Base-by-base conservation (phyloP, 1,140 invertebrate species). In the Euwallacea similis region DNA sequence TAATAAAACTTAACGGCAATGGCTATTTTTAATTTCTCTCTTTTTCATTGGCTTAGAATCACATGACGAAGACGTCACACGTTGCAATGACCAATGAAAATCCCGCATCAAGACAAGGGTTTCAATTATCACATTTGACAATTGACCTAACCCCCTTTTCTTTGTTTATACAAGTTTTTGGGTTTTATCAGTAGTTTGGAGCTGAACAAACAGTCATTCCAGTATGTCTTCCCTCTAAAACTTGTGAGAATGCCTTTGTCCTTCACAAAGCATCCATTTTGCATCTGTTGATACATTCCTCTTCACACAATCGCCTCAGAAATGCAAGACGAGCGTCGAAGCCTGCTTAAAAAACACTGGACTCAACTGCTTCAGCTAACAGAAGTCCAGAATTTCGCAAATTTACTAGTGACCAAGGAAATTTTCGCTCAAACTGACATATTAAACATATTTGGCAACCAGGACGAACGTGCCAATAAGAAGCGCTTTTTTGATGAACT, bases 401-500 rank as follows among this genome's bases (percentile, higher is more conserved):
- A 65, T 9, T 9, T 16, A 6, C 44, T 75, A 41, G 15, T 71
- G 15, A 54, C 64, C 7, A 68, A 72, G 47, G 61, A 54, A 41
- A 61, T 67, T 43, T 75, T 75, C 42, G 68, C 59, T 9, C 7
- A 75, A 61, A 42, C 9, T 42, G 74, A 75, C 54, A 33, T 70
- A 8, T 44, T 8, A 44, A n/a, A 71, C 42, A 56, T 73, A 21
- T 75, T 75, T 67, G 64, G 61, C 2, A 11, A 46, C 13, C 42
- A 61, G 59, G 69, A 75, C 63, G 71, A 66, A 46, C 66, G 44
- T 42, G 53, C 64, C 7, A 75, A 75, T 16, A 75, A 73, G 50
- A 42, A 62, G n/a, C 16, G 56, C 21, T 75, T 75, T 66, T 69
- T 75, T 41, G 64, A 66, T 10, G 47, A 2, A 11, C 33, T 75